Conservation (phyloP, 92 coral and sea anemone species). For the Virgularia gustaviana region DNA sequence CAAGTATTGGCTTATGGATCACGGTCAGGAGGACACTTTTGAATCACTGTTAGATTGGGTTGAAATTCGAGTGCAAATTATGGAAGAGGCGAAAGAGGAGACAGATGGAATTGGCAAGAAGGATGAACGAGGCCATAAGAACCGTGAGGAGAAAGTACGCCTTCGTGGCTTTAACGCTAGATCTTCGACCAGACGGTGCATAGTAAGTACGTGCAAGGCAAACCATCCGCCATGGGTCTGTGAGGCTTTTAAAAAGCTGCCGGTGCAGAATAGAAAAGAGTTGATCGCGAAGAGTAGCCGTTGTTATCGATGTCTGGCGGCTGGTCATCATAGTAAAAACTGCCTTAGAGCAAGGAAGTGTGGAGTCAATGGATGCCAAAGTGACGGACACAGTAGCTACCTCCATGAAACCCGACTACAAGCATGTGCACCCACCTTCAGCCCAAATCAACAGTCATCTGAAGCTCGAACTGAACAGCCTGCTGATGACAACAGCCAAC, state of each 20-base stretch:
- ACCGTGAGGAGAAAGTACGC: background rate
- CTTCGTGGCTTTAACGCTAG: conserved; percentile 3
- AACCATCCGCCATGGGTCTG: conserved; percentile 49
- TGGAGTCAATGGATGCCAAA: conserved; percentile 35
- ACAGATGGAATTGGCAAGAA: conserved; percentile 3
- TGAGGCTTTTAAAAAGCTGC: conserved; percentile 27
- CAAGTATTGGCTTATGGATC: conserved; percentile 29
- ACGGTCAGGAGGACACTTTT: background rate
- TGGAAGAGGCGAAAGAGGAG: conserved; percentile 43
- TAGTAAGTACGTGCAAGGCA: conserved; percentile 20
- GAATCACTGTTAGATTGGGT: conserved; percentile 36
- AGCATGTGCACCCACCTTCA: background rate
- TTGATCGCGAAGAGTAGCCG: conserved; percentile 9
- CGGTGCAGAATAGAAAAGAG: conserved; percentile 39
- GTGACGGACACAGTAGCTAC: conserved; percentile 46
- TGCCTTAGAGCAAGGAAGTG: conserved; percentile 36
- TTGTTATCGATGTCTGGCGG: conserved; percentile 39
- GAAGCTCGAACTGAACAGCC: no score
- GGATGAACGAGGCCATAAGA: background rate
- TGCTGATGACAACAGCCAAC: no score
- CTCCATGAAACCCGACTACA: conserved; percentile 22
- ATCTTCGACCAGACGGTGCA: background rate
- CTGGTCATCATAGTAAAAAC: conserved; percentile 28
- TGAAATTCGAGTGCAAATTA: conserved; percentile 24
- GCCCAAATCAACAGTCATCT: no score